Evolutionary conservation across 2,797 vertebrate genomes (phyloP).

Genomic region (Sternotherus odoratus): DNA sequence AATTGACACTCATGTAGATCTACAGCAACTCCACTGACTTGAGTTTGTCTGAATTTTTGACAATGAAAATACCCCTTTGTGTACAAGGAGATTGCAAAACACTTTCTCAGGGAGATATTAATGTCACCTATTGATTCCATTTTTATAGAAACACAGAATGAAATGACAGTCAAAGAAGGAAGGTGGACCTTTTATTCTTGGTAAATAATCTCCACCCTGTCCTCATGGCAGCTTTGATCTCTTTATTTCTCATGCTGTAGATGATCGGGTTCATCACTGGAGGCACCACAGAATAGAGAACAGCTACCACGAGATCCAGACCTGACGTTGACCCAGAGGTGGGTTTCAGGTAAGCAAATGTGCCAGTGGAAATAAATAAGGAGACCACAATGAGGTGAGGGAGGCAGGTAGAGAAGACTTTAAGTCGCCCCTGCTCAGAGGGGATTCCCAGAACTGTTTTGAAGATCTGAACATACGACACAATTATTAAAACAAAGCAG

Average conservation of each 20-base stretch:
- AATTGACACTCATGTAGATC: no score
- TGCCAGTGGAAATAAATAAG: no score
- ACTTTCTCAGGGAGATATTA: no score
- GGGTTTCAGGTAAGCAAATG: background rate
- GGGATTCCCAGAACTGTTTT: background rate
- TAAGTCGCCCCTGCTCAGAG: background rate
- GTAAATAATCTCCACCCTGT: background rate
- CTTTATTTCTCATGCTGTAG: slow-evolving; percentile 66
- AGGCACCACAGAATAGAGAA: slow-evolving; percentile 53
- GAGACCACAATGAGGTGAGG: background rate
- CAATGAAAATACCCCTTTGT: no score
- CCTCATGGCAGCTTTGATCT: slow-evolving; percentile 51
- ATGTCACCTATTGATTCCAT: no score
- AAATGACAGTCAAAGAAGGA: background rate
- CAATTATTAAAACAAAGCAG: background rate
- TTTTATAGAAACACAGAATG: background rate
- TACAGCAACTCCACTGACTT: no score
- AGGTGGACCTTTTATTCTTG: background rate
- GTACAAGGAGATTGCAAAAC: no score
- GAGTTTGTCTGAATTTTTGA: no score
- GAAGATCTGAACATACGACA: background rate
- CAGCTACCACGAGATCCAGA: slow-evolving; percentile 7
- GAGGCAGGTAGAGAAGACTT: background rate
- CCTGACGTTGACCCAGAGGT: background rate
- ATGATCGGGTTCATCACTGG: slow-evolving; percentile 67